phyloP scores from a whole-genome alignment of 2,797 vertebrate species.

The Poeciliopsis gracilis region DNA sequence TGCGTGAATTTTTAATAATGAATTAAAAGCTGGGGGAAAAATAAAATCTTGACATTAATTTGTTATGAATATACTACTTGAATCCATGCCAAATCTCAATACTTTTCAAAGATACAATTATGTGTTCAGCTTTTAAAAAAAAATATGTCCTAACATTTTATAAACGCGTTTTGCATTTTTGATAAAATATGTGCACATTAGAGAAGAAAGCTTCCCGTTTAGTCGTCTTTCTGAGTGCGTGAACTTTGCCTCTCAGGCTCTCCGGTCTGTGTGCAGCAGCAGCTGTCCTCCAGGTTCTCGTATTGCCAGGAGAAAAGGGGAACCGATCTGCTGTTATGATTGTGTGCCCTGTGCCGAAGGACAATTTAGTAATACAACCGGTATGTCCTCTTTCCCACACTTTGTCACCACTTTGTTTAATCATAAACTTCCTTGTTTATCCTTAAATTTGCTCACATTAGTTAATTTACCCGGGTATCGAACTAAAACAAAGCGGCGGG shows the following conservation, averaged over 20 bases:
- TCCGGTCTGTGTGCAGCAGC: slow-evolving; percentile 75
- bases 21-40: background rate
- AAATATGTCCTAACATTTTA: background rate
- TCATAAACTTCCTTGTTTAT: background rate
- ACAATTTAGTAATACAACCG: slow-evolving; percentile 76
- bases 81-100: background rate
- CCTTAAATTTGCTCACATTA: background rate
- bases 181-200: background rate
- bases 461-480: background rate
- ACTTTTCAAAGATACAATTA: background rate
- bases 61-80: background rate
- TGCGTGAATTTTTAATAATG: background rate
- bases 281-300: slow-evolving; percentile 75
- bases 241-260: slow-evolving; percentile 63
- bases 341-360: slow-evolving; percentile 79
- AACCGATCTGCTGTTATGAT: slow-evolving; percentile 80
- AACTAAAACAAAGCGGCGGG: background rate
- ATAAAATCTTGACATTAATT: background rate
- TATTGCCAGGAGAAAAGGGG: slow-evolving; percentile 70
- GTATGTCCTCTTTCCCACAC: slow-evolving; percentile 34
- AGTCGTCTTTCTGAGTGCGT: slow-evolving; percentile 32
- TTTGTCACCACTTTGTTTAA: background rate
- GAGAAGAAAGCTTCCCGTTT: background rate
- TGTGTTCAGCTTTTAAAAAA: background rate
- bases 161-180: background rate